Base-by-base conservation (phyloP, 2,888 invertebrate species). In the Volucella inflata region DNA sequence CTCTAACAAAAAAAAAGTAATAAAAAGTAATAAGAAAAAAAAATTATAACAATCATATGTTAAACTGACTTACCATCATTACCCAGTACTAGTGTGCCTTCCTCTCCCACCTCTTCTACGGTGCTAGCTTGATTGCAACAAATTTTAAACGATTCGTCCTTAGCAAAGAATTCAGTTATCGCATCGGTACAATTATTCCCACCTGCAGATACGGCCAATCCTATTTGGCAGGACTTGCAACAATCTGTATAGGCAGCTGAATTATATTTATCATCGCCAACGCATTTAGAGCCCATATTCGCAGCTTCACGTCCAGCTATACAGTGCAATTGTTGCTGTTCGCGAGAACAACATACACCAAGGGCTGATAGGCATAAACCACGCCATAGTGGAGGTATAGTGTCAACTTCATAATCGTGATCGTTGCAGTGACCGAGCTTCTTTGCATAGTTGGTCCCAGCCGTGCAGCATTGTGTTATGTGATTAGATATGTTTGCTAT, bases 201-300 rank as follows among this genome's bases (percentile, higher is more conserved):
- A 57, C 90, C 91, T 68, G 93, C 93, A 50, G 93, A 93, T 0
- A 94, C 93, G 53, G 94, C 93, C 46, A 95, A 91, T 1, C 95
- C 95, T 50, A 95, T 91, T 89, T 94, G 94, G 88, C 95, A 95
- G 8, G 94, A 93, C 87, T 94, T 94, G 88, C 95, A 95, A 88
- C 95, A 95, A 88, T 94, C 93, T 92, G 94, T 88, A 78, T 90
- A 92, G 0, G 90, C 87, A 0, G 90, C 88, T 6, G 88, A 81
- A 84, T 90, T 90, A 9, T 79, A 84, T 51, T 87, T 77, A 6
- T 44, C 82, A 46, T 89, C 88, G 9, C 89, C 89, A 44, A 82
- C 87, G 17, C 92, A 92, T 2, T 90, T 89, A 2, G 89, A 88
- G 0, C 91, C 90, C 10, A 88, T 89, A 46, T 90, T 87, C 0